These are phyloP conservation scores for Ectobius pallidus DNA, from an alignment of 2,888 invertebrate species.

Conservation along the genomic window DNA sequence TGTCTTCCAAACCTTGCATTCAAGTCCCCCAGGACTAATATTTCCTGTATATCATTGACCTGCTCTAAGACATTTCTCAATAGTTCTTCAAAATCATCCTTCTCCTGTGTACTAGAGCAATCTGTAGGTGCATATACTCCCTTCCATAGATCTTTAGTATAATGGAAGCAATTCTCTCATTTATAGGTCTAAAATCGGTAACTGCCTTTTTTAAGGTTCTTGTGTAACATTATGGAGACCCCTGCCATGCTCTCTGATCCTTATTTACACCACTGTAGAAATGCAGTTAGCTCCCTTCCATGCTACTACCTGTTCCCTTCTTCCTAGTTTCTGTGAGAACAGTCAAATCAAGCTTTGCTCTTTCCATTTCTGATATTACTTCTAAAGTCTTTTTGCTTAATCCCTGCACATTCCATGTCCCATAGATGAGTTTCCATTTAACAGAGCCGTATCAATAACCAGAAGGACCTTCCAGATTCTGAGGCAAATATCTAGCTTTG, in stretches of 20 bases:
- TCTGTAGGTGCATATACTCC: neutral
- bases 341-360: neutral
- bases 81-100: neutral
- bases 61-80: neutral
- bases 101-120: neutral
- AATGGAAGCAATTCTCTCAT: neutral
- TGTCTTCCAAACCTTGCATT: neutral
- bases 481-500: too few species aligned
- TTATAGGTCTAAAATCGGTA: neutral
- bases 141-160: neutral
- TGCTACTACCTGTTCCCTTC: neutral
- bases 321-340: neutral
- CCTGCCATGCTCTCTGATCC: neutral
- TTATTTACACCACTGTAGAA: neutral
- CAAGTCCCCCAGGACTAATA: neutral
- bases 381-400: neutral
- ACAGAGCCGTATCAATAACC: neutral
- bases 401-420: neutral
- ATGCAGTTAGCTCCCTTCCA: neutral
- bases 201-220: neutral
- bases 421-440: neutral
- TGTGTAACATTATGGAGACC: neutral
- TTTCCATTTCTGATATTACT: neutral
- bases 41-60: neutral
- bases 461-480: neutral